Evolutionary conservation across 2,888 invertebrate species (phyloP), one percentile per base, ranked within the genome.

Genomic region (Cabera pusaria): DNA sequence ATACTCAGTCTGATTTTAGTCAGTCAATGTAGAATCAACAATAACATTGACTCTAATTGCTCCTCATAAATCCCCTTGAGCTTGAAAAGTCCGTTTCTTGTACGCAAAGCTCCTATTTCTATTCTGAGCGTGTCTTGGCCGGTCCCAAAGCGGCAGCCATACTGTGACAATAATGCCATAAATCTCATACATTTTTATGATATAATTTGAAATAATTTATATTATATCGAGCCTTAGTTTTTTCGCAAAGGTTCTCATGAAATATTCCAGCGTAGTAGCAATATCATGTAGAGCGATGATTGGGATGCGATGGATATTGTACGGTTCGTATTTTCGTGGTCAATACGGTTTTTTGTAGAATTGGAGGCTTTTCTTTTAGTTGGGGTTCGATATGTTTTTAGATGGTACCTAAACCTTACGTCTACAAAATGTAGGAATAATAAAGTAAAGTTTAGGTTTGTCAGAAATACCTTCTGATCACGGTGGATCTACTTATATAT

Each of bases 101-200:
- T 65, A 64, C 62, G 52, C 57, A 71, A 74, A 75, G 65, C 73
- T 53, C 36, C 50, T 50, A 65, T 76, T 61, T 56, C 59, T 63
- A 78, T 78, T 76, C 77, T 23, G 33, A 27, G 35, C 74, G 69
- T 67, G 77, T 58, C 52, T 50, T 37, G 49, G 36, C 42, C 47
- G 49, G 51, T 53, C 46, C 38, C 55, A 12, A 49, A 45, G 56
- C 48, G 58, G 69, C 68, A 62, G 53, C 61, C 50, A 64, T 64
- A 56, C 54, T 60, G 58, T 59, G 61, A 74, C 73, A 76, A 77
- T 73, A 71, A 59, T 51, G 54, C 56, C 59, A 63, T 66, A 75
- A 76, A 76, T 74, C 76, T 78, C 77, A 77, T 78, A 77, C 74
- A 77, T 78, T 78, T 78, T 77, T 74, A 78, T 77, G 57, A 66